Percentiles rank a stretch among this genome's conserved stretches.
Conservation (phyloP, 2,797 vertebrate species). For the Spheniscus humboldti region DNA sequence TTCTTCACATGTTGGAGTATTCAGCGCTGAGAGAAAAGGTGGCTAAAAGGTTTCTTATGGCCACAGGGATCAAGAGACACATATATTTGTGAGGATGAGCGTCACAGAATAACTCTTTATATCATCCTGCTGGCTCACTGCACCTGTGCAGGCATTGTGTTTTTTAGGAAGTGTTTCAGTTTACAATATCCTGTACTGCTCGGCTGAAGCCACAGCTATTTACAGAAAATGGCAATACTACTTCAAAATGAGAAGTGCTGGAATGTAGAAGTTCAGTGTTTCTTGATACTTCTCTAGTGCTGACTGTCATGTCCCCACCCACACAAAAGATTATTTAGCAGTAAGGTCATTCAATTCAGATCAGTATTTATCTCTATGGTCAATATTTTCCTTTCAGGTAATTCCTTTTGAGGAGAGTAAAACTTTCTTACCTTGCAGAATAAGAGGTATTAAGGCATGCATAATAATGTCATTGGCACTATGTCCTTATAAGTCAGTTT, state of each 20-base stretch:
- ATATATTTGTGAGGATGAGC: conserved; percentile 24
- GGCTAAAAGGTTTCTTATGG: conserved; percentile 6
- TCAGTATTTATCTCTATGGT: background rate
- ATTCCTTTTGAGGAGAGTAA: background rate
- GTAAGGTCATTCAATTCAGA: background rate
- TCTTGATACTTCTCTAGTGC: background rate
- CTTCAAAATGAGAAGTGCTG: background rate
- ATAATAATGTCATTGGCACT: background rate
- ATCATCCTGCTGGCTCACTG: conserved; percentile 35
- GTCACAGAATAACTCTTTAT: conserved; percentile 16
- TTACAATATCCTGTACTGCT: conserved; percentile 47
- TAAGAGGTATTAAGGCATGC: background rate
- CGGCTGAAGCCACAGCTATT: conserved; percentile 25
- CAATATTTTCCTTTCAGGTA: background rate
- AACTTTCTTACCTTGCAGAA: background rate
- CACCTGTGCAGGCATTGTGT: conserved; percentile 61
- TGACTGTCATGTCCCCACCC: background rate
- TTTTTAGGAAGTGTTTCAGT: conserved; percentile 47
- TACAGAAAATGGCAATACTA: background rate
- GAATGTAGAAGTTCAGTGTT: background rate
- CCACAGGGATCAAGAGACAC: background rate
- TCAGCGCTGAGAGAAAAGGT: conserved; percentile 1
- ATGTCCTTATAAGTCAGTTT: background rate
- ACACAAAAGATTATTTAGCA: background rate
- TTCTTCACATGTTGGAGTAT: background rate